Evolutionary conservation across 1,140 invertebrate genomes (phyloP), one percentile per base, ranked within the genome.

Genomic region (Adoxophyes honmai): DNA sequence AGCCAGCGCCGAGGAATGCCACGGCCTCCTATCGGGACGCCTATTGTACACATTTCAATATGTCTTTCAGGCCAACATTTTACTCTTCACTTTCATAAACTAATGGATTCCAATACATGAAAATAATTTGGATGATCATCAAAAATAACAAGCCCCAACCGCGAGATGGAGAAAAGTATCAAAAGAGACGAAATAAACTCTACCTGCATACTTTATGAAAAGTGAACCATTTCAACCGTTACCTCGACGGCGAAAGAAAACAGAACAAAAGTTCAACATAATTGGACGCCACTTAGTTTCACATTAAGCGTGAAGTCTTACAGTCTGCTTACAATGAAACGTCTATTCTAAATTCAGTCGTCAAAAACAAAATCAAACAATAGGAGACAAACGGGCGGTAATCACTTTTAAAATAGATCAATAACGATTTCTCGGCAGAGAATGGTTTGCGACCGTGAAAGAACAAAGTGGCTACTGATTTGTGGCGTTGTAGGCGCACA

Each of bases 401-500:
- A 81, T 81, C 76, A 72, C 58, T 77, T 75, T 75, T 66, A 73
- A 78, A 73, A 78, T 82, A 82, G 76, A 77, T 77, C 75, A 80
- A 80, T 78, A 81, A 61, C 62, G 66, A 69, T 77, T 77, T 68
- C 74, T 73, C 57, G 55, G 66, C 60, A 68, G 61, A 68, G 71
- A 75, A 70, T 55, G 62, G 70, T 70, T 68, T 39, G 68, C 73
- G 73, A 72, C 71, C 70, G 69, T 77, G 75, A 83, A 81, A 80
- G 79, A 85, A 77, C 84, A 85, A 87, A 87, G 76, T 79, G 72
- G 66, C 60, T 73, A 63, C 80, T 87, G 82, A 87, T 86, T 86
- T 83, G 82, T 87, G 76, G 73, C 61, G 44, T 36, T 44, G 73
- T 60, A 63, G 70, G 73, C 66, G 70, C 68, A 71, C 68, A 75